A percentile compares a stretch with the other conserved stretches of the same genome.
Evolutionary conservation across 2,113 vertebrate genomes (phyloP).

Genomic region (Phylloscopus trochiloides): DNA sequence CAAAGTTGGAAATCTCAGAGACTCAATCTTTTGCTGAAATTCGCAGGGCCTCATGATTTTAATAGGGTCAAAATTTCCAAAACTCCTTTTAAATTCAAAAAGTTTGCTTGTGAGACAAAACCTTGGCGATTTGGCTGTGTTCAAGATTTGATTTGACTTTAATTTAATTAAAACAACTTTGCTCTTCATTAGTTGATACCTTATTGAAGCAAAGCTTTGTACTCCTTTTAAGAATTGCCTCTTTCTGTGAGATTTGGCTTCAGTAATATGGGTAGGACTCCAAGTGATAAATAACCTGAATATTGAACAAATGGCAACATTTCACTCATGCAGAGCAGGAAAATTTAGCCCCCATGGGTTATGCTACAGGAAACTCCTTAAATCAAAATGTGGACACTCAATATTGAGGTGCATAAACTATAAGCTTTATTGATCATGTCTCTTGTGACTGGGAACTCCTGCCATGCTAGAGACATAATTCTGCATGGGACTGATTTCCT

Average conservation of each 20-base stretch:
- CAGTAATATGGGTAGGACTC: not conserved
- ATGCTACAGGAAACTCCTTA: constrained; percentile 40
- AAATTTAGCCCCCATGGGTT: constrained; percentile 24
- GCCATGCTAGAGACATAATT: not conserved
- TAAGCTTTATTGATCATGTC: constrained; percentile 42
- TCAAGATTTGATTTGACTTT: not conserved
- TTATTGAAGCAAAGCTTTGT: not conserved
- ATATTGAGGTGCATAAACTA: constrained; percentile 50
- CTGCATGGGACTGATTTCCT: not conserved
- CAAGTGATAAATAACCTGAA: constrained; percentile 35
- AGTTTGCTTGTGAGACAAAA: not conserved
- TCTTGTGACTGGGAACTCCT: not conserved
- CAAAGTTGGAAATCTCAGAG: not conserved
- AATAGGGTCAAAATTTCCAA: not conserved
- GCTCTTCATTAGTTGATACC: not conserved
- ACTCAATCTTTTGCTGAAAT: not conserved
- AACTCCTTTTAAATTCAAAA: not conserved
- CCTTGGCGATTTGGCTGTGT: not conserved
- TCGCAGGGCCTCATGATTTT: not conserved
- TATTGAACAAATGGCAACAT: constrained; percentile 44
- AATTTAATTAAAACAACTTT: not conserved
- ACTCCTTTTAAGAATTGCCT: not conserved
- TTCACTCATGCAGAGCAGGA: constrained; percentile 15
- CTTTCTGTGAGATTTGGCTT: not conserved
- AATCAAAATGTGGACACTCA: constrained; percentile 49